Percentiles rank a stretch among this genome's conserved stretches.
phyloP scores from a whole-genome alignment of 64 coral and sea anemone genomes.

The Trachythela sp. region DNA sequence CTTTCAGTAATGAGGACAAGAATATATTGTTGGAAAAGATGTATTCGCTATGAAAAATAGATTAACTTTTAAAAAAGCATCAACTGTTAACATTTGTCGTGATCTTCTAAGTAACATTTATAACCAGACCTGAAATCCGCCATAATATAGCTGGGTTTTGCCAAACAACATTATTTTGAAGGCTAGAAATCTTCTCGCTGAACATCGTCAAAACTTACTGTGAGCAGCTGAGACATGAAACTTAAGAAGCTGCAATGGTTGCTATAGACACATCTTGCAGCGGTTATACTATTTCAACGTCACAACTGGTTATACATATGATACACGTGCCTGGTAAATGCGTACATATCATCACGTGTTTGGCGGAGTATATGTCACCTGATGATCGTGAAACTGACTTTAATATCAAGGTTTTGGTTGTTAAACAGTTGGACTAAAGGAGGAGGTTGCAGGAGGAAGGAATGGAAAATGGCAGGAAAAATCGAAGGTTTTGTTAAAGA shows the following conservation, averaged over 20 bases:
- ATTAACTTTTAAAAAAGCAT: no score
- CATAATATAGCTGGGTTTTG: no score
- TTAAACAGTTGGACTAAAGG: conserved; percentile 72
- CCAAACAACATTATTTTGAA: no score
- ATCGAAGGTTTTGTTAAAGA: conserved; percentile 41
- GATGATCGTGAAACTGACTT: conserved; percentile 69
- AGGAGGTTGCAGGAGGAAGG: conserved; percentile 6
- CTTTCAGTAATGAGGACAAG: no score
- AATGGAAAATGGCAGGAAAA: conserved; percentile 33
- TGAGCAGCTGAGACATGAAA: conserved; percentile 96
- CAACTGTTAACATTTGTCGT: no score
- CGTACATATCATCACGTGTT: conserved; percentile 77
- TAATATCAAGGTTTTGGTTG: conserved; percentile 80
- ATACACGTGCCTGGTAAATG: conserved; percentile 85
- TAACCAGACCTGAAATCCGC: no score
- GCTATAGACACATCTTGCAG: conserved; percentile 78
- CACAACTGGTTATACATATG: conserved; percentile 70
- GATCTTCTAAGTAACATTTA: no score
- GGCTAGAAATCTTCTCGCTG: conserved; percentile 61
- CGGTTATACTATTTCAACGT: conserved; percentile 80
- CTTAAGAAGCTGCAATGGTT: conserved; percentile 90
- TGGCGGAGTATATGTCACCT: conserved; percentile 47
- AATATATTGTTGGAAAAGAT: no score
- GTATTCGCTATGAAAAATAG: no score
- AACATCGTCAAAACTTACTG: conserved; percentile 70